phyloP scores from a whole-genome alignment of 2,888 invertebrate genomes.

The Sympetrum striolatum region DNA sequence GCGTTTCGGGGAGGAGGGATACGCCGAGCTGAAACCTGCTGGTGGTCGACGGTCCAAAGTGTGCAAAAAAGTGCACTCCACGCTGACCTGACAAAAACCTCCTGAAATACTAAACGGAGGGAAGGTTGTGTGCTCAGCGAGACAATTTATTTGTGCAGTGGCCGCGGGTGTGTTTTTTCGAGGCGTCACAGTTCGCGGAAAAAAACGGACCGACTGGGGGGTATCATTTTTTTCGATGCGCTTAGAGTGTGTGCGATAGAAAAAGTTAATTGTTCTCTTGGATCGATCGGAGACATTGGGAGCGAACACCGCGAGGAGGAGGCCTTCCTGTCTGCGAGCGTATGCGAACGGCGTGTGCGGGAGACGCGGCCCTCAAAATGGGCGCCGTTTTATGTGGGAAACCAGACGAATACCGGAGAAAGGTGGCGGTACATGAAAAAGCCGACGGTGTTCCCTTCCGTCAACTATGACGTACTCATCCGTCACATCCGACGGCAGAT shows the following conservation, averaged over 20 bases:
- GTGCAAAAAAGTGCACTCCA: background rate
- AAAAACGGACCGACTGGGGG: background rate
- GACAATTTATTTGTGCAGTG: background rate
- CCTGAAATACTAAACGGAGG: constrained; percentile 34
- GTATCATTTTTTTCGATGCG: background rate
- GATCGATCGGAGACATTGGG: constrained; percentile 27
- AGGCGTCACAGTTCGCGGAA: constrained; percentile 3
- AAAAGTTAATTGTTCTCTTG: constrained; percentile 32
- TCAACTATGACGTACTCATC: no score
- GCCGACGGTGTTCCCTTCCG: background rate
- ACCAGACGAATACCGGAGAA: background rate
- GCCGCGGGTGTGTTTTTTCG: background rate
- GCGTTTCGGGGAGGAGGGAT: background rate
- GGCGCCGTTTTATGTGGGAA: background rate
- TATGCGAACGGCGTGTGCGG: background rate
- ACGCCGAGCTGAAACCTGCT: background rate
- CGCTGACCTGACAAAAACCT: constrained; percentile 25
- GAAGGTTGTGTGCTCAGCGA: constrained; percentile 11
- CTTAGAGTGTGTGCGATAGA: background rate
- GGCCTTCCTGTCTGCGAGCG: background rate
- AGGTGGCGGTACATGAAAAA: background rate
- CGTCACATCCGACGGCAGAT: no score
- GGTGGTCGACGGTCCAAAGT: background rate
- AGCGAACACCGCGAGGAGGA: background rate
- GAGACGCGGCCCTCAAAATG: background rate